Conservation (phyloP, 2,797 vertebrate species). For the Lacerta agilis region DNA sequence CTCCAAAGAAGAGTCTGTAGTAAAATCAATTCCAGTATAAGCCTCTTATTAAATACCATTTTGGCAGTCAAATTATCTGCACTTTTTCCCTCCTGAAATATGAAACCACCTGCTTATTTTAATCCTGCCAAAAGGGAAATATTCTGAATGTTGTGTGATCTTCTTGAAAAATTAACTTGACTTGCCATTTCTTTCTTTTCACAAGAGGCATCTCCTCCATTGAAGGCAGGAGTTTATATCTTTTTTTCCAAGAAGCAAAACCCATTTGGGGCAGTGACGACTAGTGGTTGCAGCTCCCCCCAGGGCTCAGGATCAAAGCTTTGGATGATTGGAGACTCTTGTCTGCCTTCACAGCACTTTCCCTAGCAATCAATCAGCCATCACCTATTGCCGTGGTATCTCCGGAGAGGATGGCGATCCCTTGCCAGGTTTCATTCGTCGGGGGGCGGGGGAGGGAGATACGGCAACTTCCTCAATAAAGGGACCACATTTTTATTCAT, state of each 20-base stretch:
- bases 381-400: background rate
- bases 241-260: constrained; percentile 39
- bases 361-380: constrained; percentile 19
- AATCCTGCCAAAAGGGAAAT: constrained; percentile 35
- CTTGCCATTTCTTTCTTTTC: constrained; percentile 1
- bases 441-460: background rate
- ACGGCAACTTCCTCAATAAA: background rate
- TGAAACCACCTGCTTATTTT: constrained; percentile 51
- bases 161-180: constrained; percentile 50
- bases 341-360: constrained; percentile 11
- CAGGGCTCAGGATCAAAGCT: background rate
- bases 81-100: constrained; percentile 41
- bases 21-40: constrained; percentile 61
- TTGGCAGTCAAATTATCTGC: constrained; percentile 50
- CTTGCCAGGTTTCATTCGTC: constrained; percentile 25
- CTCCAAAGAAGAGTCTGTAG: constrained; percentile 27
- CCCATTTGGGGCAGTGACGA: background rate
- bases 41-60: constrained; percentile 61
- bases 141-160: constrained; percentile 36
- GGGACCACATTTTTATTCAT: background rate
- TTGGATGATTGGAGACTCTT: background rate
- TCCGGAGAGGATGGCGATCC: constrained; percentile 4
- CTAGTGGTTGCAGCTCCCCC: background rate
- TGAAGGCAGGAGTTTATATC: constrained; percentile 17
- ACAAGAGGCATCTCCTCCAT: constrained; percentile 27